Base-by-base conservation (phyloP, 2,797 vertebrate species). In the Todus mexicanus region DNA sequence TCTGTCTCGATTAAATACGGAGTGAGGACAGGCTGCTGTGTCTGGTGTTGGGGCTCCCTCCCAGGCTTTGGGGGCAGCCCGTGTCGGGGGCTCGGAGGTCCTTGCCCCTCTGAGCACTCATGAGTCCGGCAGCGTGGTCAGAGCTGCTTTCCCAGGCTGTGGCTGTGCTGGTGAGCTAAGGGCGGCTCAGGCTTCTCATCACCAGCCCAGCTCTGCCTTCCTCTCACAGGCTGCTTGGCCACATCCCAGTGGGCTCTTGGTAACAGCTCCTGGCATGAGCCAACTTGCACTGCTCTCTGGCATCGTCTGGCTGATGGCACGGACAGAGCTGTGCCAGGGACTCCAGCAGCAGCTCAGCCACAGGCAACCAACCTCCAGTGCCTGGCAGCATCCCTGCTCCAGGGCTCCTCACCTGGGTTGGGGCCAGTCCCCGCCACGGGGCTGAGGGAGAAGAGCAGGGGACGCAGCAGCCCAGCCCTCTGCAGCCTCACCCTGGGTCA, bases 1-100 rank as follows among this genome's bases (percentile, higher is more conserved):
- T 54, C 76, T 7, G 20, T 87, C 42, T 53, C 12, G 26, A 95
- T 94, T 93, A 96, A 92, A 95, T 7, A 25, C 15, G 27, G 72
- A 96, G 88, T 56, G 59, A 76, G 42, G 60, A 85, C 14, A 50
- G 48, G 3, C 11, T 80, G 57, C n/a, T 1, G 11, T 64, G 84
- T 51, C 33, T 45, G 26, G 11, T 61, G 37, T 64, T 1, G 7
- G 5, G 38, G 19, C 11, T 43, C 21, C 16, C 61, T 22, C 18
- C 0, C 6, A n/a, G 56, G 61, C 27, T 73, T 6, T 3, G 20
- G 26, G 25, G 40, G 38, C 45, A 79, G 35, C 26, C 37, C 59
- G 37, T 0, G 0, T 4, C 3, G 16, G 22, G 6, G 5, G 25
- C 16, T 37, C 0, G 0, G 31, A n/a, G 40, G 29, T 57, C 54